Evolutionary conservation across 2,113 vertebrate species (phyloP), one percentile per base, ranked within the genome.

Genomic region (Chaetops frenatus): DNA sequence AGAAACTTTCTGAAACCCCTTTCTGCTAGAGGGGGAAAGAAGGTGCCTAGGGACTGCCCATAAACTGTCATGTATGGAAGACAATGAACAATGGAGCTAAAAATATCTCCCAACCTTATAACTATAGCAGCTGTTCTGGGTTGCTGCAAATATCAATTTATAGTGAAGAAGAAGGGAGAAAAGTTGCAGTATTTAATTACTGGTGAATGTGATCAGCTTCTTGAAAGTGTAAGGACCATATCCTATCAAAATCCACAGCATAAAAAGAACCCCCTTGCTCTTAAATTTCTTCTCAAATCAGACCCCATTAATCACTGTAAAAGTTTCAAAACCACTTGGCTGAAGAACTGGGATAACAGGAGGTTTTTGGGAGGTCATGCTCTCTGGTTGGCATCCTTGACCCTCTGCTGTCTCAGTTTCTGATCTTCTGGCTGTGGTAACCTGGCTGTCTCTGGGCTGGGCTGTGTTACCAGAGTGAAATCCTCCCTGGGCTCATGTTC

Each of bases 251-350:
- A 92, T 51, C 64, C 25, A n/a, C 25, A 71, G n/a, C 60, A 53
- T 42, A 84, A 79, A 92, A 89, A 86, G 57, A n/a, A n/a, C n/a
- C 4, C n/a, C 4, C 29, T 90, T 86, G 44, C 31, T 93, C 51
- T 86, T 88, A 94, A 88, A 93, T 92, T 95, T 95, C 81, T 24
- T 86, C 86, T 83, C 56, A 79, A 45, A 92, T 86, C 90, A 81
- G 79, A 60, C 18, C 48, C 64, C 45, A 74, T 95, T 94, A 95
- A 96, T 95, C 90, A 93, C 65, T 65, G 69, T 71, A 67, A 84
- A 90, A 71, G 22, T 86, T 90, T 94, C 69, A 88, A 93, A 92
- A 81, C 45, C 57, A 65, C 79, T 94, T 91, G 90, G 71, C 92
- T 57, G 85, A 78, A 81, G 88, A 92, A 71, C 72, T 70, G 10